Evolutionary conservation across 1,140 invertebrate species (phyloP), one percentile per base, ranked within the genome.

Genomic region (Aphidius ervi): DNA sequence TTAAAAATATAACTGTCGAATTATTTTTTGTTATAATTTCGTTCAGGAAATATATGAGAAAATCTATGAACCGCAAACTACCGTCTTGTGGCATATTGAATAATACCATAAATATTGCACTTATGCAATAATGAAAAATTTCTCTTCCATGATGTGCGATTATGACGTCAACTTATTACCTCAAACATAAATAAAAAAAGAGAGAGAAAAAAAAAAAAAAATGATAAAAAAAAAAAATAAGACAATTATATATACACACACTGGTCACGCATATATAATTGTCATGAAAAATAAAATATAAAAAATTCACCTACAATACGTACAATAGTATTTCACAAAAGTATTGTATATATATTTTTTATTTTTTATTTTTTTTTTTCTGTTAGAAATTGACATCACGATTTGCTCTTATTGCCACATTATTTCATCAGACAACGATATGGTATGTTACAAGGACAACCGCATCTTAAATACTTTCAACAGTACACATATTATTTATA

Each of bases 111-210:
- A 74, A 41, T 48, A 67, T 65, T 43, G 55, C 58, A 39, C 23
- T 76, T 76, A 73, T 55, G 73, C 68, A 76, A 76, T 70, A 53
- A 61, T 54, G 65, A 67, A 71, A 31, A 75, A 72, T 75, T 75
- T 74, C 74, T 73, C 73, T 76, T 74, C 69, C 64, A 63, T 63
- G 62, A 61, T 70, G 52, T 54, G 65, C 62, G 65, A 68, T 67
- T 64, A 62, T 48, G 47, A 58, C 59, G 58, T 54, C 46, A 31
- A 31, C 23, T 57, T 58, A 57, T 54, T 9, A 54, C 59, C 50
- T 56, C 23, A 31, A 31, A 31, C 8, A 9, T 48, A n/a, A 43
- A 43, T n/a, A 5, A n/a, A 47, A 47, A 5, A 1, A 54, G 42
- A 40, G 39, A 16, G 6, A 41, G n/a, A n/a, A n/a, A n/a, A n/a